Conservation (phyloP, 2,797 vertebrate species). For the Halcyon badia region DNA sequence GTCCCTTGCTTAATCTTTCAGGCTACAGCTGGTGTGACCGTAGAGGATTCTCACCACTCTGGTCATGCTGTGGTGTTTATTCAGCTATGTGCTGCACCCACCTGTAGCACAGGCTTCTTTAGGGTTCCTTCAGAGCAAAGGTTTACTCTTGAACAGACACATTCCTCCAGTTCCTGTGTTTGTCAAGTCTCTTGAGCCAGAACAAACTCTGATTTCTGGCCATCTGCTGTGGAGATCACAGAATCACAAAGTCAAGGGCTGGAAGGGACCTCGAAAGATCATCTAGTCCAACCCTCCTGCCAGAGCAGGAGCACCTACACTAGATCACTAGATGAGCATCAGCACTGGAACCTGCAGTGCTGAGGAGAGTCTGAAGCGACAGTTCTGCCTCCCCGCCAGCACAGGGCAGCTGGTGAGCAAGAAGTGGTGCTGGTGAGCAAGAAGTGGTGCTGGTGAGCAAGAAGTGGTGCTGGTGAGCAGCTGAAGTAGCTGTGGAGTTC, state of each 20-base stretch:
- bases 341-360: not conserved
- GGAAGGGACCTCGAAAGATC: too few relatives aligned
- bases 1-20: not conserved
- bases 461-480: not conserved
- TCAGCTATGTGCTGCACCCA: not conserved
- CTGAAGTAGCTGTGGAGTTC: conserved; percentile 52
- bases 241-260: too few relatives aligned
- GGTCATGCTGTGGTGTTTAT: not conserved
- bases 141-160: not conserved
- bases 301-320: too few relatives aligned
- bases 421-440: too few relatives aligned
- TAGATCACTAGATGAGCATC: not conserved
- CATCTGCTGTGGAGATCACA: not conserved
- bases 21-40: not conserved
- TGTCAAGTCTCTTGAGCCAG: not conserved
- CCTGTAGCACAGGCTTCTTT: not conserved
- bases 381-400: not conserved
- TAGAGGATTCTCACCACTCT: not conserved
- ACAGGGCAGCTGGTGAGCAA: conserved; percentile 14
- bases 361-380: not conserved
- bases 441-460: not conserved
- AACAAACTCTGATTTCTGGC: not conserved
- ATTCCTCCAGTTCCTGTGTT: not conserved
- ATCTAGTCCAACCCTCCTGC: too few relatives aligned
- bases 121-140: not conserved